phyloP scores from a whole-genome alignment of 2,113 vertebrate genomes.

The Odontesthes bonariensis region DNA sequence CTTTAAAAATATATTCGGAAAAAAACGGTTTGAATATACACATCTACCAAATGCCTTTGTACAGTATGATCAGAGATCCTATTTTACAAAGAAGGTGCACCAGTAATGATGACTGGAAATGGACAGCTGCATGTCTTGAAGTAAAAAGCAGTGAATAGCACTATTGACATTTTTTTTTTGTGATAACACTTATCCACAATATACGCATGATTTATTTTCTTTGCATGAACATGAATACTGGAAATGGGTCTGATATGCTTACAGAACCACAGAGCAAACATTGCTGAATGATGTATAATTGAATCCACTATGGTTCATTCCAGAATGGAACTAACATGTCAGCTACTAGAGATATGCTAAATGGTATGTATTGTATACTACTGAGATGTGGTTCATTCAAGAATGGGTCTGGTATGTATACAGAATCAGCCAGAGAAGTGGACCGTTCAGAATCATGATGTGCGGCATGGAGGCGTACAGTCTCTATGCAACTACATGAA shows the following conservation, averaged over 20 bases:
- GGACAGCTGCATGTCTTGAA: constrained; percentile 12
- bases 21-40: constrained; percentile 15
- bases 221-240: constrained; percentile 78
- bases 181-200: constrained; percentile 49
- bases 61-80: constrained; percentile 18
- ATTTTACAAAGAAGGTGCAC: constrained; percentile 48
- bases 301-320: constrained; percentile 62
- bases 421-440: constrained; percentile 71
- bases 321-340: constrained; percentile 70
- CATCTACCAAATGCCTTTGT: constrained; percentile 11
- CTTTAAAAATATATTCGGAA: neutral
- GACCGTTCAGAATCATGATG: constrained; percentile 79
- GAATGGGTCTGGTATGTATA: constrained; percentile 74
- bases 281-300: constrained; percentile 63
- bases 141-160: constrained; percentile 26
- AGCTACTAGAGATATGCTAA: constrained; percentile 58
- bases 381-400: constrained; percentile 72
- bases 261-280: constrained; percentile 66
- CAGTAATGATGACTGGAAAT: constrained; percentile 54
- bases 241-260: constrained; percentile 80
- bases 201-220: constrained; percentile 50
- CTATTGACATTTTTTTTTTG: constrained; percentile 12
- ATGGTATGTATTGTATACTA: constrained; percentile 66
- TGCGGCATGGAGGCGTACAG: constrained; percentile 75
- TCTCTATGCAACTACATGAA: constrained; percentile 79